Evolutionary conservation across 2,113 vertebrate species (phyloP), one percentile per base, ranked within the genome.

Genomic region (Aegypius monachus): DNA sequence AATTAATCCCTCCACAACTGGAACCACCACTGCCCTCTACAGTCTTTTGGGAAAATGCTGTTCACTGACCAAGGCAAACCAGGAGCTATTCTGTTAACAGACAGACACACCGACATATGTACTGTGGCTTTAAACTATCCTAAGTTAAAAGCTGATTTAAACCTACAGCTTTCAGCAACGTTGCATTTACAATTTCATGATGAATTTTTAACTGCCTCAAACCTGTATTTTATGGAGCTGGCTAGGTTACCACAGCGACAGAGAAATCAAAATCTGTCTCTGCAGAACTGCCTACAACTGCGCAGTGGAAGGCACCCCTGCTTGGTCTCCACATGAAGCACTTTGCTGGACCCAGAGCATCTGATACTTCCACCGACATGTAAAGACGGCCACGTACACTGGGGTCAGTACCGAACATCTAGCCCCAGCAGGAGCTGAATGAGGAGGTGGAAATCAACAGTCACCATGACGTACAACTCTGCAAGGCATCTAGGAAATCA

Each of bases 21-120:
- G 43, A 90, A 92, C 22, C 43, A 81, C 25, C 95, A 92, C 94
- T 94, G 97, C 97, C 97, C 97, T 96, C 97, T 98, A 48, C 96
- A 92, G 98, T 86, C 90, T 81, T 55, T 11, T 48, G 50, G 62
- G 72, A 23, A 38, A 83, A 92, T 2, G 10, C 5, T 20, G 13
- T 43, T 66, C 25, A 21, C 40, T 19, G 70, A 65, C 12, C 55
- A 90, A 9, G 1, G 6, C 31, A 89, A 32, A n/a, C 12, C 1
- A 6, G 58, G 50, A 79, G 20, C 43, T 56, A 5, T 16, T 26
- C 14, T 17, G 8, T 32, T 47, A 52, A 43, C 14, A 68, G 20
- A 70, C 6, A 73, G 10, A 48, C 3, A 26, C 10, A n/a, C 19
- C 58, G 18, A 87, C 1, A 1, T 20, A 43, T 0, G 2, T 10